Base-by-base conservation (phyloP, 2,797 vertebrate genomes). In the Falco peregrinus region DNA sequence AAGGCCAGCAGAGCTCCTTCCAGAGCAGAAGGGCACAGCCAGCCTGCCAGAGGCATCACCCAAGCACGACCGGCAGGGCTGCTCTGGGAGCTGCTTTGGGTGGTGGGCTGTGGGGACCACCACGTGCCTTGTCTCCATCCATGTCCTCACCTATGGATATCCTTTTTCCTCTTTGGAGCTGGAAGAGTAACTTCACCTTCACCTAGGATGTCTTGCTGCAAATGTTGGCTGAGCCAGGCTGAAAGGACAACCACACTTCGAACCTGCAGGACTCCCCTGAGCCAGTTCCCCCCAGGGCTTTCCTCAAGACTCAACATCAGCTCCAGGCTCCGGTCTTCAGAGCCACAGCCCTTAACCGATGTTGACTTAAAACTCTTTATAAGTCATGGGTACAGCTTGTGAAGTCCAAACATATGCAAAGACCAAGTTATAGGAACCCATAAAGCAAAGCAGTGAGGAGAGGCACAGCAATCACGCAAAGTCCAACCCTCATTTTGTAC, bases 61-160 rank as follows among this genome's bases (percentile, higher is more conserved):
- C 0, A 0, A 6, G 6, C n/a, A 5, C 13, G 5, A 22, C 5
- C 14, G 14, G 14, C 7, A 67, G 25, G 5, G 4, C 13, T 70
- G 67, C 21, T 75, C 45, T 3, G 1, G 19, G 28, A 74, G 5
- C 11, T 73, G 10, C 19, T 33, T 15, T 71, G 33, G 16, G 7
- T 56, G 29, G 8, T 7, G 6, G 19, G 4, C 2, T 60, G 11
- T 43, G 25, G 10, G 48, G 14, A 6, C 0, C 45, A 77, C 3
- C 29, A 13, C 1, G 1, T 20, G 3, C 15, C 33, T 65, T 39
- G 37, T 50, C 71, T 60, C 53, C 37, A 39, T 6, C 16, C 31
- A 28, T 8, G 29, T 25, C 20, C 28, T 86, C 47, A 60, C 14
- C 19, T 31, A 5, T 22, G 26, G 18, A 11, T 51, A n/a, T 10